Evolutionary conservation across 2,113 vertebrate genomes (phyloP), one percentile per base, ranked within the genome.

Genomic region (Plotosus lineatus): DNA sequence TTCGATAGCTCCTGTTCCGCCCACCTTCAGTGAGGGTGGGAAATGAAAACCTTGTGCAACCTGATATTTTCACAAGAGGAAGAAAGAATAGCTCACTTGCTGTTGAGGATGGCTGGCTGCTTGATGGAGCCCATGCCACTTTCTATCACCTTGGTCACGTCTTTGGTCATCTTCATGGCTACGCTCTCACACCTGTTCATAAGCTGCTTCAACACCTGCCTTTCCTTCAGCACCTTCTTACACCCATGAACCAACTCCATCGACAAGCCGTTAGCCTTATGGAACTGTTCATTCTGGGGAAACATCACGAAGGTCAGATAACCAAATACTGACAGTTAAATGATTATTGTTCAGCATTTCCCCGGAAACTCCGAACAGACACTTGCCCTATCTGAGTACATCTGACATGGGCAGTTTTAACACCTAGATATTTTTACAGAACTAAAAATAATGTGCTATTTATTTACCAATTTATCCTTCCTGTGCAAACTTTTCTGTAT

Each of bases 181-280:
- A 99, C 97, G 0, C 91, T 94, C 88, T 96, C 93, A 88, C 98
- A 99, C 89, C 95, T 97, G 86, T 93, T 95, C 98, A 99, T 99
- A 44, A 99, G 95, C 23, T 91, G 94, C 81, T 93, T 86, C 79
- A 99, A 94, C n/a, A 98, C 96, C 2, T 93, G 94, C 17, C 96
- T 92, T 86, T 98, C 95, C 87, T 94, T 96, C 79, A 98, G 92
- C 80, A 99, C 89, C 10, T 89, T 92, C 89, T 91, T 96, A 90
- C 96, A 97, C 81, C 97, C 94, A 87, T 92, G 88, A 77, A 98
- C 87, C 61, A 98, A 90, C 42, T 94, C 92, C 87, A 95, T 92
- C 1, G 95, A 96, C 61, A 99, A 91, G 10, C 95, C 95, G 78
- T 94, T 90, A 1, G 89, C 91, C 79, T 91, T 94, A 1, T 90